Base-by-base conservation (phyloP, 2,113 vertebrate genomes). In the Lipotes vexillifer region DNA sequence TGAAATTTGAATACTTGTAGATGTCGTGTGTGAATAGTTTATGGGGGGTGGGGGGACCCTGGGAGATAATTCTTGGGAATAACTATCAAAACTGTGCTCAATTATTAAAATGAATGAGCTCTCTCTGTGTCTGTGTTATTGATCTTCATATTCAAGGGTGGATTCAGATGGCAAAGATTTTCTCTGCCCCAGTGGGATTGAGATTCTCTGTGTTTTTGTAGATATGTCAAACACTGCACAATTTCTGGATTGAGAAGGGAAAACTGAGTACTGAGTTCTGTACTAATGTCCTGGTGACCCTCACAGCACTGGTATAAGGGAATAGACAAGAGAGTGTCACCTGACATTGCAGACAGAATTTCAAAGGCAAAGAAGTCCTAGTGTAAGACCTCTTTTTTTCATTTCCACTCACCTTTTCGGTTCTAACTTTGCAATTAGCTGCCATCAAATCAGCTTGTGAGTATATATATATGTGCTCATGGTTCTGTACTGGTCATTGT, bases 41-140 rank as follows among this genome's bases (percentile, higher is more conserved):
- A 52, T 1, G 55, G 17, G 9, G 74, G 74, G 46, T 29, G 15
- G 49, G 41, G 61, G 46, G 33, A 2, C 13, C 80, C 59, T 93
- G 69, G 84, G 69, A 75, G 11, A 75, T 49, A 88, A 93, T 90
- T 95, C 57, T 69, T 93, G 90, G 27, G 46, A 93, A 90, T 15
- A 94, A 72, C 23, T 72, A 85, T 96, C 93, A 96, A 96, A 95
- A 90, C 12, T 83, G 8, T 86, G 36, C 13, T 89, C 20, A 59
- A 46, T 63, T 82, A 96, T 94, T 97, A 97, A 97, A 97, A 95
- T 63, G 9, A 85, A 90, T 63, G 61, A 88, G 29, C 55, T 87
- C 12, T 95, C 31, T 41, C 14, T 55, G 55, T 88, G 90, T 98
- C 57, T 96, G 23, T 95, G 86, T 96, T 92, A 93, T 69, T 93